These are phyloP conservation scores for Sapajus apella DNA, from an alignment of 2,113 vertebrate species.

Conservation along the genomic window DNA sequence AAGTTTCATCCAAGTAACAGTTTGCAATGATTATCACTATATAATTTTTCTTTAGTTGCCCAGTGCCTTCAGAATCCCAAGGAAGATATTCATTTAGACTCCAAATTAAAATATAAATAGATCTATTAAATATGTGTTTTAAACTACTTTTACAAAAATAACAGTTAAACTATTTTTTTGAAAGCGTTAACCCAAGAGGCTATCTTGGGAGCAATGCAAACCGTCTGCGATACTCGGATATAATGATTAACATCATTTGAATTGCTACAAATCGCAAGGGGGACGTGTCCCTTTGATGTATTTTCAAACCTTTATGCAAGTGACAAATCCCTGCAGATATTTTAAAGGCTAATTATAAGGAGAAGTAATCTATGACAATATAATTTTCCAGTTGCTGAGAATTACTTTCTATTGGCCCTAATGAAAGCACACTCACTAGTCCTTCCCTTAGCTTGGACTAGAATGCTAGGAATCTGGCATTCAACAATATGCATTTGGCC, in stretches of 20 bases:
- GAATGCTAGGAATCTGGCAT: not conserved
- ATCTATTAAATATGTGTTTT: not conserved
- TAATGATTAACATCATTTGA: constrained; percentile 41
- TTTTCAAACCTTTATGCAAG: constrained; percentile 60
- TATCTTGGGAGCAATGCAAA: not conserved
- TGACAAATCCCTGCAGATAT: constrained; percentile 69
- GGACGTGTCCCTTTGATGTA: constrained; percentile 56
- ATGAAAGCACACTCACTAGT: not conserved
- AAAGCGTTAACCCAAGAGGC: not conserved
- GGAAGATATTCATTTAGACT: not conserved
- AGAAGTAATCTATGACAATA: constrained; percentile 64
- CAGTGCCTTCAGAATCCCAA: not conserved
- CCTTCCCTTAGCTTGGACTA: not conserved
- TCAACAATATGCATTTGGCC: not conserved
- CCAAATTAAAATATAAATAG: not conserved
- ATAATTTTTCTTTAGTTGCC: not conserved
- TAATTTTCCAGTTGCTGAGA: constrained; percentile 56
- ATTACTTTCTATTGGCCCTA: not conserved
- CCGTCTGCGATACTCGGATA: not conserved
- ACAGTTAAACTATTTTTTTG: not conserved
- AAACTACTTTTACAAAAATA: not conserved
- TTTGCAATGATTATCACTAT: not conserved
- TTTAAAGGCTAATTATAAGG: constrained; percentile 58
- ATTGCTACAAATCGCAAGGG: constrained; percentile 57
- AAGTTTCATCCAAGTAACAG: not conserved